A percentile compares a stretch with the other conserved stretches of the same genome.
These are phyloP conservation scores for Ernsta delagoae DNA, from an alignment of 2,888 invertebrate genomes.

Conservation along the genomic window DNA sequence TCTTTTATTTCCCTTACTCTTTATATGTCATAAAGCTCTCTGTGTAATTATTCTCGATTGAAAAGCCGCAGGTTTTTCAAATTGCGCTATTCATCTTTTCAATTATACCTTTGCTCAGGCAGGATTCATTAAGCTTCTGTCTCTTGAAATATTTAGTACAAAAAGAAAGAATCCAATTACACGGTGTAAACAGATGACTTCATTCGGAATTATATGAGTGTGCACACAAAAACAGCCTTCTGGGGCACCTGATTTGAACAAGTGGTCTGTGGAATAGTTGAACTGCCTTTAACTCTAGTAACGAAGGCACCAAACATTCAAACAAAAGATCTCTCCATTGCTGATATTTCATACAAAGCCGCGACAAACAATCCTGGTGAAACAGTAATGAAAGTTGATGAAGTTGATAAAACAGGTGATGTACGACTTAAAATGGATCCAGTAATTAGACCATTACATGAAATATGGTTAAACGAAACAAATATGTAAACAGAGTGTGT, in stretches of 20 bases:
- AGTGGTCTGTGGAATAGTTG: slow-evolving; percentile 25
- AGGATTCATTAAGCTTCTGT: slow-evolving; percentile 24
- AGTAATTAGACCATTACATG: slow-evolving; percentile 30
- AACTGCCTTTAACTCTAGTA: slow-evolving; percentile 1
- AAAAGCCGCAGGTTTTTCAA: background rate
- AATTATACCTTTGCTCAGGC: background rate
- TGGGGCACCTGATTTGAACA: slow-evolving; percentile 27
- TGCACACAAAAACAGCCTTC: slow-evolving; percentile 32
- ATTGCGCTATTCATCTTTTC: slow-evolving; percentile 21
- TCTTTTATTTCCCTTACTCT: background rate
- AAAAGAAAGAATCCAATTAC: slow-evolving; percentile 36
- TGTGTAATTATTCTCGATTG: background rate
- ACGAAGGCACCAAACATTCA: background rate
- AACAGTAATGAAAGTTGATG: slow-evolving; percentile 7
- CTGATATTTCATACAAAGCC: background rate
- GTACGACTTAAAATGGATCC: slow-evolving; percentile 1
- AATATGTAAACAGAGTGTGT: slow-evolving; percentile 24
- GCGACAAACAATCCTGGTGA: background rate
- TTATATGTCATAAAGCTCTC: background rate
- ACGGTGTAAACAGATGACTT: slow-evolving; percentile 36
- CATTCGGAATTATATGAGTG: slow-evolving; percentile 29
- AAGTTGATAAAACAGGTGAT: too few species aligned
- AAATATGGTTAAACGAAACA: slow-evolving; percentile 34
- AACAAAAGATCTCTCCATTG: background rate
- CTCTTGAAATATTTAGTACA: slow-evolving; percentile 16